Base-by-base conservation (phyloP, 2,888 invertebrate genomes). In the Xylota segnis region DNA sequence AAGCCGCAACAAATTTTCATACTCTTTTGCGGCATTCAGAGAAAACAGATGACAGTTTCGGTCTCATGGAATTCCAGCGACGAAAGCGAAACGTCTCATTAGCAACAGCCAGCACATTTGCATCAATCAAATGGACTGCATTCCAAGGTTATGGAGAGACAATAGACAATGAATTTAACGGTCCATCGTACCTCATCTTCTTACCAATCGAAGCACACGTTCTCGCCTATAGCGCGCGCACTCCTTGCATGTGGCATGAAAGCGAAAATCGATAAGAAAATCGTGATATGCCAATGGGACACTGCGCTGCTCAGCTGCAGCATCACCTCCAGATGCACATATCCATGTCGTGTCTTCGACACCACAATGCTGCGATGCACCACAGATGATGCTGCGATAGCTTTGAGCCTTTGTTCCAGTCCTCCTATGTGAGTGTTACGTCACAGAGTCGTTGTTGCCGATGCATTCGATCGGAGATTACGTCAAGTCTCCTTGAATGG, bases 221-320 rank as follows among this genome's bases (percentile, higher is more conserved):
- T 65, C 23, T 23, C 23, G 43, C 47, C 23, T 47, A n/a, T n/a
- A 23, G 47, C 72, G 56, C 14, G 52, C 32, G 16, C 34, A 0
- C 34, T 52, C 66, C 52, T 59, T 37, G 6, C 70, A 76, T 65
- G 59, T 50, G 50, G 43, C 61, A 65, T 84, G 70, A 75, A 79
- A 71, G 79, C 75, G 79, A 79, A 84, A 84, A 84, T 76, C 84
- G 84, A 84, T 84, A 84, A 84, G 75, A 76, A 65, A 79, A 71
- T 84, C 84, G 84, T 84, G 84, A 84, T 81, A 84, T 84, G 84
- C 81, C 84, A 84, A 61, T 84, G 84, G 84, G 75, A 84, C 84
- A 84, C 40, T 12, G 34, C 45, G 37, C 63, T 5, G 12, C 10
- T 34, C 58, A 65, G 16, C 23, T 32, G 18, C 47, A 34, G 43